A percentile compares a stretch with the other conserved stretches of the same genome.
phyloP scores from a whole-genome alignment of 2,113 vertebrate species.

The Saccopteryx leptura region DNA sequence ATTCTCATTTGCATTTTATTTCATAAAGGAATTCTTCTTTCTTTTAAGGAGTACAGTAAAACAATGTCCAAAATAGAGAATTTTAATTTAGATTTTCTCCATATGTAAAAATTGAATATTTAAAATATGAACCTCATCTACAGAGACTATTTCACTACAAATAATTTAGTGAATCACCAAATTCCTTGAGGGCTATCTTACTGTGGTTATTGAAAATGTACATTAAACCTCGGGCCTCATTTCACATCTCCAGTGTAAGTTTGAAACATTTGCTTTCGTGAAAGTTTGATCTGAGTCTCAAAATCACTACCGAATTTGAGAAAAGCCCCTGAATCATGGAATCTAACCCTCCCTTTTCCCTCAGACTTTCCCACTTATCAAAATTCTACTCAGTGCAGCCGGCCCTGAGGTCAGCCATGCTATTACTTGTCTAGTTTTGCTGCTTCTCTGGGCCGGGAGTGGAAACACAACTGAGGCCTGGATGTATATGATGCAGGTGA shows the following conservation, averaged over 20 bases:
- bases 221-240: slow-evolving; percentile 34
- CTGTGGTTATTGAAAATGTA: slow-evolving; percentile 46
- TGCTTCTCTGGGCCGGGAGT: too few species aligned
- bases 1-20: slow-evolving; percentile 55
- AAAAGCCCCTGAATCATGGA: background rate
- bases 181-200: slow-evolving; percentile 27
- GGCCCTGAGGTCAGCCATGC: too few species aligned
- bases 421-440: too few species aligned
- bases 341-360: background rate
- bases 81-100: background rate
- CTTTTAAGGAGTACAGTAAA: background rate
- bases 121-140: slow-evolving; percentile 30
- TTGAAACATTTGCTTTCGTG: slow-evolving; percentile 53
- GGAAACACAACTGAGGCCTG: too few species aligned
- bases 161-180: slow-evolving; percentile 42
- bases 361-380: background rate
- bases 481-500: too few species aligned
- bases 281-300: slow-evolving; percentile 59
- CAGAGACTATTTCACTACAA: slow-evolving; percentile 39
- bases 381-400: background rate
- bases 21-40: slow-evolving; percentile 59
- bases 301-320: slow-evolving; percentile 31
- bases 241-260: slow-evolving; percentile 47
- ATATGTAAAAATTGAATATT: background rate
- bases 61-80: background rate